A percentile compares a stretch with the other conserved stretches of the same genome.
Conservation (phyloP, 92 coral and sea anemone genomes). For the Bergia sp. region DNA sequence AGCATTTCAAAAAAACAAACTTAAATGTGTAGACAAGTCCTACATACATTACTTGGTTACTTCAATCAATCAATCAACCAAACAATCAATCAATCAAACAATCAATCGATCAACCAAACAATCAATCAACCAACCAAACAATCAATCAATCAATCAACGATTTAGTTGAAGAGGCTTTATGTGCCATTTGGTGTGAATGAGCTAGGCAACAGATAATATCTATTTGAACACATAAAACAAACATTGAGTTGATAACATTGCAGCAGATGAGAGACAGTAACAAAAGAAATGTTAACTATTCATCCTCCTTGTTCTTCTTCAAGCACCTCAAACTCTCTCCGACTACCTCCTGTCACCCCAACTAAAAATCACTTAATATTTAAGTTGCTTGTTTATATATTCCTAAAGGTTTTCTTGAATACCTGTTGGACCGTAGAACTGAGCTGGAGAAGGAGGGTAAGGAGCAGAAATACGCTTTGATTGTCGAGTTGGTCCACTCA, state of each 20-base stretch:
- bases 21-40: too few species aligned
- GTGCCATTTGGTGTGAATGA: too few species aligned
- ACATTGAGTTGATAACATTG: too few species aligned
- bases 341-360: background rate
- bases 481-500: constrained; percentile 77
- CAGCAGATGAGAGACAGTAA: too few species aligned
- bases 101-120: background rate
- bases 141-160: too few species aligned
- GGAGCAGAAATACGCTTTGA: constrained; percentile 86
- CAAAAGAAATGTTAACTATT: too few species aligned
- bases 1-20: too few species aligned
- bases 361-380: background rate
- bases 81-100: background rate
- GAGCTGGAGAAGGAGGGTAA: constrained; percentile 89
- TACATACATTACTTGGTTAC: background rate
- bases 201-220: too few species aligned
- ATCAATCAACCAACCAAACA: background rate
- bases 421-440: constrained; percentile 89
- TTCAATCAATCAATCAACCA: too few species aligned
- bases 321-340: background rate
- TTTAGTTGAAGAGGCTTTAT: too few species aligned
- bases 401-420: constrained; percentile 83
- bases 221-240: too few species aligned
- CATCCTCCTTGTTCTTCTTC: background rate
- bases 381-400: background rate